These are phyloP conservation scores for Octopus sinensis DNA, from an alignment of 1,140 invertebrate genomes.

Conservation along the genomic window DNA sequence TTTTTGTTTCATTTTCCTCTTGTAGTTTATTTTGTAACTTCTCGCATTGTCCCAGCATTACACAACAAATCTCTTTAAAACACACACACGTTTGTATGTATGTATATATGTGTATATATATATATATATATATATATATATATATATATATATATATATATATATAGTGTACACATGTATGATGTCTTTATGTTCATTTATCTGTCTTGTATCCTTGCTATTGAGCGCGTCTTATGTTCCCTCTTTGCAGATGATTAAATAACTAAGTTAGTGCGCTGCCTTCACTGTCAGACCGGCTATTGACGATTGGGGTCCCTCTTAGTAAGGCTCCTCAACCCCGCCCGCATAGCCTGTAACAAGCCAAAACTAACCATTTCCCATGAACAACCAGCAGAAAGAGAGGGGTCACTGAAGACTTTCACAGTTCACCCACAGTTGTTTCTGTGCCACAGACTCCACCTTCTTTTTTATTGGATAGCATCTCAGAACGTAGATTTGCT, in stretches of 20 bases:
- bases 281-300: not conserved
- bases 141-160: too few relatives aligned
- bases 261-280: conserved; percentile 9
- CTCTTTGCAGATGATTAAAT: conserved; percentile 14
- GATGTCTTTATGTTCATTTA: not conserved
- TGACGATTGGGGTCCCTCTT: conserved; percentile 9
- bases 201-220: conserved; percentile 1
- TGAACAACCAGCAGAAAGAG: conserved; percentile 6
- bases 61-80: too few relatives aligned
- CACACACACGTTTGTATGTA: too few relatives aligned
- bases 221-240: conserved; percentile 13
- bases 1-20: too few relatives aligned
- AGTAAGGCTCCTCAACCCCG: not conserved
- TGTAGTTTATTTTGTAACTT: too few relatives aligned
- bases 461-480: not conserved
- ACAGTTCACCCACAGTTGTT: not conserved
- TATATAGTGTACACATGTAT: too few relatives aligned
- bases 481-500: not conserved
- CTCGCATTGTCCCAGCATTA: too few relatives aligned
- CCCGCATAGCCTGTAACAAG: conserved; percentile 11
- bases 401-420: conserved; percentile 7
- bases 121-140: too few relatives aligned
- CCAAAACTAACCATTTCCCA: conserved; percentile 1
- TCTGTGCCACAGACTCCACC: conserved; percentile 4
- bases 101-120: too few relatives aligned